A percentile compares a stretch with the other conserved stretches of the same genome.
Conservation (phyloP, 2,888 invertebrate genomes). For the Megastigmus dorsalis region DNA sequence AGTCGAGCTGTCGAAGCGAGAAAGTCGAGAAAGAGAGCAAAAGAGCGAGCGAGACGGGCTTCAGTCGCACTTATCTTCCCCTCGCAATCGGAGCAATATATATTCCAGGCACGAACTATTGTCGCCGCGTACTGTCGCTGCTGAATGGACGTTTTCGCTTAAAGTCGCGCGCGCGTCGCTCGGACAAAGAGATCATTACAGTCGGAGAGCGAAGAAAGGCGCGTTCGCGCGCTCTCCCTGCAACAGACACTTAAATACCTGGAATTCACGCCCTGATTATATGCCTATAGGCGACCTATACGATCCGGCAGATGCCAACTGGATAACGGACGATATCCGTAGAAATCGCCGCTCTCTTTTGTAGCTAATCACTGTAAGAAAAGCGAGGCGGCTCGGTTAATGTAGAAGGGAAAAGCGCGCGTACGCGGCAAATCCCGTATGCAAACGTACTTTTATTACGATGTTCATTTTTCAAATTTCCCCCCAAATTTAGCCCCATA, state of each 20-base stretch:
- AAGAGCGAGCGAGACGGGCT: constrained; percentile 46
- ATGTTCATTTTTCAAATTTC: too few species aligned
- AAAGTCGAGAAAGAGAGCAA: too few species aligned
- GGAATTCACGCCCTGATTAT: constrained; percentile 71
- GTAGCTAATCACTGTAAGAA: too few species aligned
- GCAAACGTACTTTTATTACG: too few species aligned
- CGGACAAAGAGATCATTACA: constrained; percentile 72
- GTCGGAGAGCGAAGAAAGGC: constrained; percentile 62
- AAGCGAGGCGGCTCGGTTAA: too few species aligned
- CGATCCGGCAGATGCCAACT: constrained; percentile 52
- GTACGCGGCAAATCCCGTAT: too few species aligned
- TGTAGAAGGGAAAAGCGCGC: too few species aligned
- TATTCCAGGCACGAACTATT: constrained; percentile 70
- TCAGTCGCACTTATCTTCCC: constrained; percentile 66
- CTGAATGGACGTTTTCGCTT: constrained; percentile 69
- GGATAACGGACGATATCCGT: constrained; percentile 52
- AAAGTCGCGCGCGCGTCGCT: constrained; percentile 63
- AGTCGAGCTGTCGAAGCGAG: background rate
- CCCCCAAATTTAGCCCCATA: too few species aligned
- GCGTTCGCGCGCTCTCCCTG: constrained; percentile 55
- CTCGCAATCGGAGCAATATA: constrained; percentile 69
- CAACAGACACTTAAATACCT: constrained; percentile 69
- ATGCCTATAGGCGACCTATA: constrained; percentile 56
- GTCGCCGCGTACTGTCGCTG: constrained; percentile 63
- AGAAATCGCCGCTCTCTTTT: constrained; percentile 40